Evolutionary conservation across 2,797 vertebrate species (phyloP).

Genomic region (Platalea minor): DNA sequence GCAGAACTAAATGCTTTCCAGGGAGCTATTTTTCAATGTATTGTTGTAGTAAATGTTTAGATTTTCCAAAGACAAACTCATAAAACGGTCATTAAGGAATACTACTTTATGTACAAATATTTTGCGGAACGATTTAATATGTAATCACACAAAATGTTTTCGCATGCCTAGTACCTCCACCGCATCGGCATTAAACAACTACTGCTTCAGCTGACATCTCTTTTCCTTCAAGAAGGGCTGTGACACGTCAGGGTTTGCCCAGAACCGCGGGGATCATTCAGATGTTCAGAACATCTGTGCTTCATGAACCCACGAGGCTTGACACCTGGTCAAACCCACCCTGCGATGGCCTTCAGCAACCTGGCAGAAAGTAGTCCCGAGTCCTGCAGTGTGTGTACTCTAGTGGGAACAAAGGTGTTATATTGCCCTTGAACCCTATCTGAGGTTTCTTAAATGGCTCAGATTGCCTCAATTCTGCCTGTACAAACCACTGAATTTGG

Average conservation of each 20-base stretch:
- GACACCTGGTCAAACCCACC: neutral
- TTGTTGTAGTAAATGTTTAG: constrained; percentile 23
- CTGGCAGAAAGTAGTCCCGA: neutral
- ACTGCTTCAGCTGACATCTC: neutral
- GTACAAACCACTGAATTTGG: neutral
- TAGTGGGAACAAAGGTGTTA: neutral
- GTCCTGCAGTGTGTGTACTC: neutral
- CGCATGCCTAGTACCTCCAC: neutral
- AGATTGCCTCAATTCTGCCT: neutral
- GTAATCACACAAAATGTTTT: constrained; percentile 14
- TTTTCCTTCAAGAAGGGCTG: neutral
- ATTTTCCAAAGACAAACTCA: constrained; percentile 34
- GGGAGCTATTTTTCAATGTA: constrained; percentile 35
- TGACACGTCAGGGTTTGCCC: neutral
- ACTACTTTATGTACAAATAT: constrained; percentile 26
- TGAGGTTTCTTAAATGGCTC: neutral
- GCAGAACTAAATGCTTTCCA: constrained; percentile 19
- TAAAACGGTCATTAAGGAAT: constrained; percentile 32
- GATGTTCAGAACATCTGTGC: neutral
- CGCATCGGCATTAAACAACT: neutral
- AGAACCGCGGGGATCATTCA: neutral
- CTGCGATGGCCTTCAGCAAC: neutral
- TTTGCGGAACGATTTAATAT: constrained; percentile 4
- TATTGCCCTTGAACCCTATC: neutral
- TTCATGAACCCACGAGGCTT: neutral